Percentiles rank a stretch among this genome's conserved stretches.
phyloP scores from a whole-genome alignment of 2,888 invertebrate genomes.

The Panopea generosa region DNA sequence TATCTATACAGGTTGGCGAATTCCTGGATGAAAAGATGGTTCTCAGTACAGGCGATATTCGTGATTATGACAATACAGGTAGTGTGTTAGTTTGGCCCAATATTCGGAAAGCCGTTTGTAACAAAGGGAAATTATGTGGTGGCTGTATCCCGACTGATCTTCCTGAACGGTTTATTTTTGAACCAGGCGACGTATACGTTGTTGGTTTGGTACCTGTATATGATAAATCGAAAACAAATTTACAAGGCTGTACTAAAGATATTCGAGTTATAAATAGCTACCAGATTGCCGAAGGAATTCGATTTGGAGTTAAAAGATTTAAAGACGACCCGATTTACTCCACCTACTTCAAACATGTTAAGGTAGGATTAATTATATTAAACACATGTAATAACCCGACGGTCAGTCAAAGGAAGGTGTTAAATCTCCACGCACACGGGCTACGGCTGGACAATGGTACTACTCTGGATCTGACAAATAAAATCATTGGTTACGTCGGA shows the following conservation, averaged over 20 bases:
- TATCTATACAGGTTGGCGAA: conserved; percentile 38
- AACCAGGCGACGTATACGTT: conserved; percentile 60
- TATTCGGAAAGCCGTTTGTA: conserved; percentile 37
- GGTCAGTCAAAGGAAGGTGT: conserved; percentile 40
- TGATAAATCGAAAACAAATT: conserved; percentile 25
- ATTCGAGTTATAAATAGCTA: conserved; percentile 41
- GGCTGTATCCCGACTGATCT: conserved; percentile 38
- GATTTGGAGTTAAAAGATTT: conserved; percentile 39
- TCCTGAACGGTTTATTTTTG: conserved; percentile 22
- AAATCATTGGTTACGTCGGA: conserved; percentile 57
- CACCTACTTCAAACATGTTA: conserved; percentile 28
- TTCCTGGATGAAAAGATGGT: conserved; percentile 15
- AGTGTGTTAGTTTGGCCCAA: conserved; percentile 29
- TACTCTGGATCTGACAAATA: conserved; percentile 16
- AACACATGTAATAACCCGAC: conserved; percentile 61
- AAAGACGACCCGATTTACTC: conserved; percentile 18
- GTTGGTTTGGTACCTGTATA: conserved; percentile 58
- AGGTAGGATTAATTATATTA: conserved; percentile 51
- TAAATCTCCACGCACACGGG: conserved; percentile 45
- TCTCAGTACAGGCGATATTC: conserved; percentile 14
- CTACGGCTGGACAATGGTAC: conserved; percentile 4
- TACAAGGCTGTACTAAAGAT: conserved; percentile 20
- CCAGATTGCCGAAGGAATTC: conserved; percentile 55
- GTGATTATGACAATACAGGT: conserved; percentile 33
- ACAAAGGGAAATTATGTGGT: conserved; percentile 20